These are phyloP conservation scores for Drosophila busckii DNA, from an alignment of 1,140 invertebrate species.

Conservation along the genomic window DNA sequence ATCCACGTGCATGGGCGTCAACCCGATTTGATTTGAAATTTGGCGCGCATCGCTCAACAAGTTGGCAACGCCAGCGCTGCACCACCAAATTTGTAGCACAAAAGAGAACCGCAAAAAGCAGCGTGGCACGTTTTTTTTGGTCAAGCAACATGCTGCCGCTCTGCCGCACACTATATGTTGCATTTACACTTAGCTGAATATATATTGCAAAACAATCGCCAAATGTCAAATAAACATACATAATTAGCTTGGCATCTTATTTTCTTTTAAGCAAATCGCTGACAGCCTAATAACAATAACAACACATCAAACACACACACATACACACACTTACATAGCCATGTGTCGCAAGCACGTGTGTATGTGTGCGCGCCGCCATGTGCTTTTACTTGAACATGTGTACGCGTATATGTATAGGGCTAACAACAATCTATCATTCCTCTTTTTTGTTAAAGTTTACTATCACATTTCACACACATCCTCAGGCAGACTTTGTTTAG, in stretches of 20 bases:
- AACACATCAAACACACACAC: constrained; percentile 19
- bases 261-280: not conserved
- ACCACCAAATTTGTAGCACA: constrained; percentile 12
- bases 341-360: constrained; percentile 42
- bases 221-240: not conserved
- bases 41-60: constrained; percentile 9
- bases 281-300: constrained; percentile 24
- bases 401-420: constrained; percentile 21
- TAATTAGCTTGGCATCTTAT: not conserved
- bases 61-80: constrained; percentile 32
- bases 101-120: constrained; percentile 38
- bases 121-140: constrained; percentile 51
- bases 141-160: constrained; percentile 45
- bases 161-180: not conserved
- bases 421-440: constrained; percentile 45
- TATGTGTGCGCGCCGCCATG: constrained; percentile 27
- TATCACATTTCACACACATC: constrained; percentile 45
- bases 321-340: constrained; percentile 5
- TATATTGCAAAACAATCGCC: not conserved
- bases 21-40: not conserved
- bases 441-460: constrained; percentile 21
- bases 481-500: constrained; percentile 40
- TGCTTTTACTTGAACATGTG: too few species aligned
- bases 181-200: not conserved
- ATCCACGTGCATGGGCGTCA: constrained; percentile 32